Conservation (phyloP, 1,140 invertebrate species). For the Halictus rubicundus region DNA sequence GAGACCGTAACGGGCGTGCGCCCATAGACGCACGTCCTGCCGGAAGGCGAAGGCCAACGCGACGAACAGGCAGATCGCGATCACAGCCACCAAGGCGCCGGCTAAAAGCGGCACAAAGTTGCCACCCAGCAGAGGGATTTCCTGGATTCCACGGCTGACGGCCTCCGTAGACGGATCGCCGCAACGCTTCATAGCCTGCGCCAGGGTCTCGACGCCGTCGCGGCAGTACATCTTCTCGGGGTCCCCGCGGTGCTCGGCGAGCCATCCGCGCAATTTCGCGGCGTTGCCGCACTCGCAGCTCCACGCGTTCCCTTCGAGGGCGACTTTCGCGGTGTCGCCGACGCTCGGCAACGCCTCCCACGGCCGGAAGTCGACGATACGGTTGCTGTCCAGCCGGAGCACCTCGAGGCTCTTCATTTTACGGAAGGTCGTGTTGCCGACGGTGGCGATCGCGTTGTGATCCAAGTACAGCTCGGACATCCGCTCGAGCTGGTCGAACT, state of each 20-base stretch:
- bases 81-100: constrained; percentile 87
- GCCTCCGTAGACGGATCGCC: constrained; percentile 80
- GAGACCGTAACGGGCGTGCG: constrained; percentile 87
- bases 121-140: constrained; percentile 80
- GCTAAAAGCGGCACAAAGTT: constrained; percentile 88
- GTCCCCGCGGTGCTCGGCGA: constrained; percentile 86
- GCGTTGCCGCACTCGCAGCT: constrained; percentile 94
- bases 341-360: constrained; percentile 87
- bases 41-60: constrained; percentile 88
- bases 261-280: constrained; percentile 87
- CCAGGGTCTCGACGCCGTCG: constrained; percentile 82
- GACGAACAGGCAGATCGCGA: constrained; percentile 85
- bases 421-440: constrained; percentile 92
- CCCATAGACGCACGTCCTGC: constrained; percentile 88
- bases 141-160: constrained; percentile 72
- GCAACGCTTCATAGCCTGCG: constrained; percentile 83
- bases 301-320: constrained; percentile 92
- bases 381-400: constrained; percentile 91
- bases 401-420: constrained; percentile 91
- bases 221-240: constrained; percentile 84
- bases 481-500: constrained; percentile 90
- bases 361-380: constrained; percentile 87
- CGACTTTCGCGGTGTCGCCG: constrained; percentile 86
- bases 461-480: constrained; percentile 93
- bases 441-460: constrained; percentile 90